phyloP scores from a whole-genome alignment of 1,140 invertebrate species.

The Diorhabda carinulata region DNA sequence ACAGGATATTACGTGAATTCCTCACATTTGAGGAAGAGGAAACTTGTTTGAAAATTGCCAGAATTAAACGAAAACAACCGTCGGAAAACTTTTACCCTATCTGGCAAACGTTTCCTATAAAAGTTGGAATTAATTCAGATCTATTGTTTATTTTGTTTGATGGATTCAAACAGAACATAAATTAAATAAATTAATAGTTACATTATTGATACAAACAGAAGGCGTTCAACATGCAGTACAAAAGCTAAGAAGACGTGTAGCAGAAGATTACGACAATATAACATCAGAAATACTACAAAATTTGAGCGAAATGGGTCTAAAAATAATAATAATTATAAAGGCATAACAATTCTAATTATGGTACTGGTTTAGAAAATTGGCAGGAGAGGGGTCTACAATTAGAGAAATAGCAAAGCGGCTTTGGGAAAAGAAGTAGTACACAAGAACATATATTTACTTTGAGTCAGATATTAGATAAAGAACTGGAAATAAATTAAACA shows the following conservation, averaged over 20 bases:
- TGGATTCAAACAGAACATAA: background rate
- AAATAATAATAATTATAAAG: too few species aligned
- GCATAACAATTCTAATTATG: too few species aligned
- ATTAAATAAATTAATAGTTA: background rate
- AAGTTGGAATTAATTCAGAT: background rate
- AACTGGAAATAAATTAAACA: too few species aligned
- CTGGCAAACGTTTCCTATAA: background rate
- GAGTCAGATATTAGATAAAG: too few species aligned
- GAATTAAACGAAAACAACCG: conserved; percentile 2
- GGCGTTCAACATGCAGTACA: too few species aligned
- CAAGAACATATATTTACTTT: too few species aligned
- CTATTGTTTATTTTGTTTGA: background rate
- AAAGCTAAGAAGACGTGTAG: too few species aligned
- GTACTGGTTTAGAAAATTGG: background rate
- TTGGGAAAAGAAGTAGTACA: too few species aligned
- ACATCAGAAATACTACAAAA: too few species aligned
- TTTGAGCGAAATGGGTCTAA: too few species aligned
- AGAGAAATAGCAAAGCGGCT: background rate
- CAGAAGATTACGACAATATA: too few species aligned
- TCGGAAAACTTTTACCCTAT: background rate
- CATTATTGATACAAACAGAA: too few species aligned
- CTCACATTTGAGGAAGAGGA: background rate
- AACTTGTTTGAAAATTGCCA: conserved; percentile 2
- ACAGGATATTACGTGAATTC: background rate
- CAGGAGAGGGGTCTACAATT: background rate